Evolutionary conservation across 2,797 vertebrate species (phyloP).

Genomic region (Avahi laniger): DNA sequence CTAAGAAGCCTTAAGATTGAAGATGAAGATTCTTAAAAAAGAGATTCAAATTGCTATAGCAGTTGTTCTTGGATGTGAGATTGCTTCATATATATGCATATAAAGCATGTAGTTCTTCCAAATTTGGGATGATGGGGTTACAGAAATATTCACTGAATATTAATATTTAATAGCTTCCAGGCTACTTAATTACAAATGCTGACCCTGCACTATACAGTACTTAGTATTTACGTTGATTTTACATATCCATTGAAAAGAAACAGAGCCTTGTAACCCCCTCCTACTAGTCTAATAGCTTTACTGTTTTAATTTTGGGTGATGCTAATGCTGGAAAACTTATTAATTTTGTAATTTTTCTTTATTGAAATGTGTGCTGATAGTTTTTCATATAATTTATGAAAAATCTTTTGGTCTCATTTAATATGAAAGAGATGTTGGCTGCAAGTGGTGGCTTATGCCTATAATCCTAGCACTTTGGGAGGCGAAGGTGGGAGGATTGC

Average conservation of each 20-base stretch:
- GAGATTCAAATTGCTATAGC: not conserved
- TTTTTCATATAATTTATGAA: not conserved
- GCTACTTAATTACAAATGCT: not conserved
- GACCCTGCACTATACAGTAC: not conserved
- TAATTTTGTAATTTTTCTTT: not conserved
- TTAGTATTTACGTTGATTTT: slow-evolving; percentile 1
- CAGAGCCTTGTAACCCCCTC: not conserved
- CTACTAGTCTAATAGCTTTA: not conserved
- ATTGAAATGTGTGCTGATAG: not conserved
- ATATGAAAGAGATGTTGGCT: not conserved
- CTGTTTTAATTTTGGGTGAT: not conserved
- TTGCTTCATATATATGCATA: not conserved
- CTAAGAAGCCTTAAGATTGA: no score
- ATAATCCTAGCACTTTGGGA: not conserved
- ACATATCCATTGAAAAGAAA: not conserved
- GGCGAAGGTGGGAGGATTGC: not conserved
- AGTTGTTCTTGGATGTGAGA: not conserved
- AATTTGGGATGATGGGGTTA: not conserved
- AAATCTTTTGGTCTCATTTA: not conserved
- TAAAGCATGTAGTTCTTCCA: not conserved
- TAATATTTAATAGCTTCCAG: not conserved
- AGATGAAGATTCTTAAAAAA: not conserved
- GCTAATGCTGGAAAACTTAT: not conserved
- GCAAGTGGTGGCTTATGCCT: not conserved
- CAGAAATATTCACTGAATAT: not conserved